phyloP scores from a whole-genome alignment of 2,113 vertebrate species.

The Ophiodon elongatus region DNA sequence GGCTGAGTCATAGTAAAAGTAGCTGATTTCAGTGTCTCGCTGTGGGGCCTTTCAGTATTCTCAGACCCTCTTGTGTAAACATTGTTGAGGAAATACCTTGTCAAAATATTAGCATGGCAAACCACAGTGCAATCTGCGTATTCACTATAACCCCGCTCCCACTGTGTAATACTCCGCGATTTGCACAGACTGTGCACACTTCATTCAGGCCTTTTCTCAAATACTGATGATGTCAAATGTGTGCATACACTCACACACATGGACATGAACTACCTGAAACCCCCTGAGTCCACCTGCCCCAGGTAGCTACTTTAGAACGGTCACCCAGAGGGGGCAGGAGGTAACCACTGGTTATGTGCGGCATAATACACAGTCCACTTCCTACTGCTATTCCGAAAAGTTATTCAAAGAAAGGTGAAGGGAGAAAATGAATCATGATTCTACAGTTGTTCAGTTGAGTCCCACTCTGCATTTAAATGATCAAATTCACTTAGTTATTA shows the following conservation, averaged over 20 bases:
- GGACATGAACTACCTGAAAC: conserved; percentile 4
- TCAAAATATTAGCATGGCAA: conserved; percentile 65
- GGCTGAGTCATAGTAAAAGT: conserved; percentile 28
- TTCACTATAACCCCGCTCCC: no score
- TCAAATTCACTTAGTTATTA: not conserved
- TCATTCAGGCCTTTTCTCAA: conserved; percentile 16
- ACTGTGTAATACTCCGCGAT: no score
- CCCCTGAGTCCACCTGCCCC: conserved; percentile 23
- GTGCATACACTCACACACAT: conserved; percentile 5
- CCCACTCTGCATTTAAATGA: not conserved
- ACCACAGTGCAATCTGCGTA: conserved; percentile 26
- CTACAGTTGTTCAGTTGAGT: not conserved
- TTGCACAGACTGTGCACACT: conserved; percentile 12
- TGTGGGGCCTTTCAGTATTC: conserved; percentile 38
- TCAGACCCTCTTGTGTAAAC: conserved; percentile 55
- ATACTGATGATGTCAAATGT: conserved; percentile 22
- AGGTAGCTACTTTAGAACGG: not conserved
- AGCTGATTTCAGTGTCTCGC: conserved; percentile 23
- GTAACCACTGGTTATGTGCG: not conserved
- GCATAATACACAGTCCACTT: not conserved
- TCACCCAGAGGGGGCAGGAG: conserved; percentile 55
- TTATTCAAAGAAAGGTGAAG: not conserved
- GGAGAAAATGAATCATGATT: not conserved
- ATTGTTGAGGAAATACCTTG: conserved; percentile 61
- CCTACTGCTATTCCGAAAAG: not conserved